Evolutionary conservation across 1,140 invertebrate genomes (phyloP), one percentile per base, ranked within the genome.

Genomic region (Manduca sexta): DNA sequence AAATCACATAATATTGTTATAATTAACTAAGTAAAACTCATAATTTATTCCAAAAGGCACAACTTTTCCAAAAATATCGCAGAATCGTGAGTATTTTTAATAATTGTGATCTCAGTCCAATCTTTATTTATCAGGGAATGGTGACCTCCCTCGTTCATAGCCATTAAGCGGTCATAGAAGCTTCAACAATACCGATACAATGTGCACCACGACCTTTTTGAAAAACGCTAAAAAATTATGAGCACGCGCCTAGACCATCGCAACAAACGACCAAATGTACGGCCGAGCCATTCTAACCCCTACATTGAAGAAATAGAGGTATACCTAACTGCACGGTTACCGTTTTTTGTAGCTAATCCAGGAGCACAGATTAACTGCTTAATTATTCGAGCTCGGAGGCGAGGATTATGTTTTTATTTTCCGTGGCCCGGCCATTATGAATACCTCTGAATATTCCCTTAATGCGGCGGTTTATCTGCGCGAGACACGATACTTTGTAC

Each of bases 361-460:
- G 48, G 57, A 56, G 42, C 49, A 43, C 56, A 45, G 57, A 66
- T 54, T 69, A 70, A 70, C 59, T 67, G 65, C 62, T 69, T 71
- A 64, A 69, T 71, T 69, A 71, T 71, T 63, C 69, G 55, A 39
- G 54, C 54, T 49, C 64, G 52, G 44, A 49, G 52, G 45, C 57
- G 45, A 41, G 63, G 60, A 64, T 72, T 66, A 64, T 60, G 65
- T 72, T 72, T 69, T 72, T 72, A 69, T 72, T 69, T 69, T 60
- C 21, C 41, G 50, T 52, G 55, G 60, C 52, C 54, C 37, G 45
- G 50, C 45, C 57, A 60, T 64, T 64, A 72, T 72, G 64, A 66
- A 72, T 72, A 66, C 59, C 59, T 56, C 49, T 57, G 56, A 66
- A 60, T 64, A 61, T 66, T 64, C 56, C 38, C 50, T 55, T 60